phyloP scores from a whole-genome alignment of 2,888 invertebrate species.

The Argyresthia albistria region DNA sequence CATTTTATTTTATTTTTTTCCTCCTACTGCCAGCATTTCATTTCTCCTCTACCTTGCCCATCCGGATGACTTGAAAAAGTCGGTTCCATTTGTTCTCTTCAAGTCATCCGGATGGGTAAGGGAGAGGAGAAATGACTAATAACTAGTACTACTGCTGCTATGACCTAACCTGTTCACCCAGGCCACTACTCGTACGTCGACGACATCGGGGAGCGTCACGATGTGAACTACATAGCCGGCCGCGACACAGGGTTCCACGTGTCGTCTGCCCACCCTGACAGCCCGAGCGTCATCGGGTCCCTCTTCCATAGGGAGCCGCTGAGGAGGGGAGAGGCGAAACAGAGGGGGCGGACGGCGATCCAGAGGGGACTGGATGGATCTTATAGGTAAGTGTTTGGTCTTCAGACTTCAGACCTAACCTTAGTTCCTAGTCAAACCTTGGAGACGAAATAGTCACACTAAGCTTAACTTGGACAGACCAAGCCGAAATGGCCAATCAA shows the following conservation, averaged over 20 bases:
- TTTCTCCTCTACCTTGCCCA: too few relatives aligned
- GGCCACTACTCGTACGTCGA: constrained; percentile 82
- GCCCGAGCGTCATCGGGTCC: constrained; percentile 75
- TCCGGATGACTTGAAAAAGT: too few relatives aligned
- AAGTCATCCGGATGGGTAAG: too few relatives aligned
- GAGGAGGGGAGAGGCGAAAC: constrained; percentile 74
- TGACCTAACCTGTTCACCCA: constrained; percentile 12
- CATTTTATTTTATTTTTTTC: too few relatives aligned
- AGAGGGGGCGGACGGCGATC: constrained; percentile 80
- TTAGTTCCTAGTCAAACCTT: too few relatives aligned
- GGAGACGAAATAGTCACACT: too few relatives aligned
- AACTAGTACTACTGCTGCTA: neutral
- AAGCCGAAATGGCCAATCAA: too few relatives aligned
- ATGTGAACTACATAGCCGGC: constrained; percentile 83
- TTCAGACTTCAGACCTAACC: neutral
- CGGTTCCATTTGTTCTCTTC: too few relatives aligned
- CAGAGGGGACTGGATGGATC: constrained; percentile 81
- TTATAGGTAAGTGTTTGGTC: constrained; percentile 61
- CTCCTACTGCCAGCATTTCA: too few relatives aligned
- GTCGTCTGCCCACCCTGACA: constrained; percentile 77
- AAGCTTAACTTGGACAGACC: too few relatives aligned
- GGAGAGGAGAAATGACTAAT: too few relatives aligned
- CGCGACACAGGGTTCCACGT: constrained; percentile 84
- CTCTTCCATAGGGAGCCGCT: constrained; percentile 77
- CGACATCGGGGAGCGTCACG: constrained; percentile 82